A percentile compares a stretch with the other conserved stretches of the same genome.
Evolutionary conservation across 2,888 invertebrate species (phyloP).

Genomic region (Boloria selene): DNA sequence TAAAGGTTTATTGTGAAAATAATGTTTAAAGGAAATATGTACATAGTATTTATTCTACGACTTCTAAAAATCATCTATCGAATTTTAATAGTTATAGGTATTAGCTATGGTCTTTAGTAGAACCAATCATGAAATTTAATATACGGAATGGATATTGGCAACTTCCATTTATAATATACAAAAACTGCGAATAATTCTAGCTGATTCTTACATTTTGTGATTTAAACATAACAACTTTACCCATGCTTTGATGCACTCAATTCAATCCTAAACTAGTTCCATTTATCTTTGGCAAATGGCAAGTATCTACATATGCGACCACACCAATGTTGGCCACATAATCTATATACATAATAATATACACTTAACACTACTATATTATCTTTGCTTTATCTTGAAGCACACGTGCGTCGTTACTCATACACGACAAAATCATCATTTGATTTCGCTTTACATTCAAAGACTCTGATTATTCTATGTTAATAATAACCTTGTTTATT

Average conservation of each 20-base stretch:
- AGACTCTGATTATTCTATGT: constrained; percentile 42
- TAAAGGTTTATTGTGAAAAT: too few relatives aligned
- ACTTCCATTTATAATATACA: too few relatives aligned
- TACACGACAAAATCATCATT: constrained; percentile 16
- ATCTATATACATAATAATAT: constrained; percentile 19
- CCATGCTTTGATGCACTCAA: neutral
- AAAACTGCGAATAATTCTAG: too few relatives aligned
- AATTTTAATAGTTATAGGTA: too few relatives aligned
- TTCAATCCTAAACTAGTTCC: constrained; percentile 24
- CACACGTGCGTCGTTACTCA: constrained; percentile 34
- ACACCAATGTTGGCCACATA: too few relatives aligned
- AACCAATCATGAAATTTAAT: too few relatives aligned
- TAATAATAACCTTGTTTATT: constrained; percentile 69
- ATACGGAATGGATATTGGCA: too few relatives aligned
- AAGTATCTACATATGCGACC: constrained; percentile 25
- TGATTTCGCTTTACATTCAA: constrained; percentile 14
- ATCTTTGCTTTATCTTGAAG: constrained; percentile 30
- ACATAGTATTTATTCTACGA: neutral
- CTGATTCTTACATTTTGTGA: too few relatives aligned
- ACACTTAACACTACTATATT: too few relatives aligned
- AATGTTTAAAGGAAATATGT: neutral
- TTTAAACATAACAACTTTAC: neutral
- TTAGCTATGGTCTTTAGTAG: too few relatives aligned
- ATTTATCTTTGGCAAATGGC: constrained; percentile 28
- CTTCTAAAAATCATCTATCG: too few relatives aligned